Evolutionary conservation across 2,113 vertebrate genomes (phyloP), one percentile per base, ranked within the genome.

Genomic region (Engystomops pustulosus): DNA sequence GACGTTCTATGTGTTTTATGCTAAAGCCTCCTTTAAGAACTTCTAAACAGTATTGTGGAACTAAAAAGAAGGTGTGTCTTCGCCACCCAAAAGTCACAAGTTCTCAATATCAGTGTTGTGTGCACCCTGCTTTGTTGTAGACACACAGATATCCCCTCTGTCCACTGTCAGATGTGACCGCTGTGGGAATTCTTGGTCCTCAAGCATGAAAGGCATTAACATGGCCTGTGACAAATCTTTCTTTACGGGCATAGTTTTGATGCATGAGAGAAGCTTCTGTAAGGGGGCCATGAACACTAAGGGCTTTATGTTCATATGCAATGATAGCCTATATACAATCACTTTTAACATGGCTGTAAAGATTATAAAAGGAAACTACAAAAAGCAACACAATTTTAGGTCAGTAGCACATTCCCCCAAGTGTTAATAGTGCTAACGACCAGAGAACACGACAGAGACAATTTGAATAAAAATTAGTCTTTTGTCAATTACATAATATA

Each of bases 151-250:
- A 41, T 34, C 74, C 47, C 34, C 25, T 79, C 74, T 85, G 74
- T 79, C 58, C 58, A 36, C 27, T 65, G 55, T 67, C 41, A 79
- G 62, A 85, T 79, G 83, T 79, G 47, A 70, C 83, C 30, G 18
- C 36, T 69, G 34, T 68, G 45, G 30, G 45, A 84, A 77, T 49
- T 84, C 71, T 68, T 76, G 72, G 72, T 84, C 72, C 81, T 67
- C 72, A 77, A 77, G 65, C 60, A 84, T 76, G 44, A 84, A 84
- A 82, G 60, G 55, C 45, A 67, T 53, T 84, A 51, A 18, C 44
- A 77, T 41, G 58, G 72, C 15, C 72, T 84, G 82, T 78, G 32
- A 76, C 82, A 84, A 77, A 77, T 84, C 82, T 51, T 68, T 84
- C n/a, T 77, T 68, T 77, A 34, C 70, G 65, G 20, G 38, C 51